Base-by-base conservation (phyloP, 2,797 vertebrate species). In the Enteromius viviparus region DNA sequence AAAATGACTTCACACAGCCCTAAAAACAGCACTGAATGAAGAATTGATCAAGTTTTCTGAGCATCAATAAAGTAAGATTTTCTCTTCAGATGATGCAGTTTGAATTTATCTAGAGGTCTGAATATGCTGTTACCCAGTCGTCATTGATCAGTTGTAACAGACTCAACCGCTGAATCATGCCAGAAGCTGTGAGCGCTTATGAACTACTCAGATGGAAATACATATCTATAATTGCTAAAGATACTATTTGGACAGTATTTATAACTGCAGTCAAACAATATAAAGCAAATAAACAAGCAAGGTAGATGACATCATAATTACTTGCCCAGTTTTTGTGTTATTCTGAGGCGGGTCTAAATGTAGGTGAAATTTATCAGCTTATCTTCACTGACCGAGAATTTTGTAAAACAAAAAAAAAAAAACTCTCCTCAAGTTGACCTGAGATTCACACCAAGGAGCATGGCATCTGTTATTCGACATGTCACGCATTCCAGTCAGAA, bases 181-280 rank as follows among this genome's bases (percentile, higher is more conserved):
- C 68, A 71, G 23, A 29, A 81, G 40, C 65, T 26, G 7, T 45
- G 23, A 81, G 1, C 45, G 51, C 40, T 79, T 58, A 70, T 80
- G 66, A 60, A 11, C 66, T 71, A 45, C 37, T 80, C 23, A 32
- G 51, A 12, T 45, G 17, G 17, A 37, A 47, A 80, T 80, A 37
- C 7, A 37, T 37, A 37, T 37, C 37, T 37, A n/a, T 34, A 34
- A 70, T 42, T 15, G 40, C 19, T 47, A 34, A 15, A 71, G 26
- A 21, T 11, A 60, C 68, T 71, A 47, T 62, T 62, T 71, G 7
- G 4, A 62, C 37, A 60, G 12, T 71, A 34, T 62, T 71, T 47
- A 71, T 60, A 47, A 60, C 51, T 47, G 47, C 53, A 71, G 42
- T 42, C 10, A 4, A 71, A 12, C 66, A 60, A 71, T 47, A 23